Percentiles rank a stretch among this genome's conserved stretches.
phyloP scores from a whole-genome alignment of 2,888 invertebrate species.

The Drosophila meridiana region DNA sequence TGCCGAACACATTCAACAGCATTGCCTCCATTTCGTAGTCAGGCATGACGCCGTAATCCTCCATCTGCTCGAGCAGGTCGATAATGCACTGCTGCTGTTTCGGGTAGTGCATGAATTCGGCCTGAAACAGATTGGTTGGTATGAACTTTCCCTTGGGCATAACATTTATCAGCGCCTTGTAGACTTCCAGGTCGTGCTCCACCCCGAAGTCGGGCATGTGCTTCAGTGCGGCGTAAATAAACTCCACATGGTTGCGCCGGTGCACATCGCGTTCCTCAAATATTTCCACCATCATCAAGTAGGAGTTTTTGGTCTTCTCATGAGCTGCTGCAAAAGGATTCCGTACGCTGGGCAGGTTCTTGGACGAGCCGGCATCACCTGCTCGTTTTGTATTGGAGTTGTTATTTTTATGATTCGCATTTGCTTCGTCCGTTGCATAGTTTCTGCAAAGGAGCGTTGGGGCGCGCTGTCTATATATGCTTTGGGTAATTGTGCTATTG shows the following conservation, averaged over 20 bases:
- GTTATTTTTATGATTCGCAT: background rate
- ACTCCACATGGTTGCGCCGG: constrained; percentile 95
- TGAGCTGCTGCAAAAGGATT: constrained; percentile 79
- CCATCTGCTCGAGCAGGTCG: constrained; percentile 96
- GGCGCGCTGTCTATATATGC: constrained; percentile 22
- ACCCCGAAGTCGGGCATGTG: constrained; percentile 96
- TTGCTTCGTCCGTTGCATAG: constrained; percentile 41
- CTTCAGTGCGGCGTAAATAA: constrained; percentile 95
- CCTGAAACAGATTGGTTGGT: constrained; percentile 92
- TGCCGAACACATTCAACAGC: constrained; percentile 93
- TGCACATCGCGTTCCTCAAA: constrained; percentile 89
- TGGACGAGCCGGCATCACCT: constrained; percentile 32
- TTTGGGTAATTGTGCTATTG: constrained; percentile 37
- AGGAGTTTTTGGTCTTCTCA: constrained; percentile 87
- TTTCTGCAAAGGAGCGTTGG: constrained; percentile 27
- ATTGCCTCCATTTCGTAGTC: constrained; percentile 95
- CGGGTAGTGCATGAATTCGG: constrained; percentile 96
- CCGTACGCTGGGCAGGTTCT: constrained; percentile 72
- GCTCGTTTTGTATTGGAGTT: constrained; percentile 22
- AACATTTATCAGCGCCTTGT: constrained; percentile 93
- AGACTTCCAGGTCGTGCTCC: constrained; percentile 93
- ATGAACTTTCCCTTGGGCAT: constrained; percentile 96
- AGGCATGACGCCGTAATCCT: constrained; percentile 95
- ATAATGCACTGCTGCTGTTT: constrained; percentile 97
- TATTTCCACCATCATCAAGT: constrained; percentile 90